phyloP scores from a whole-genome alignment of 2,113 vertebrate species.

The Eolophus roseicapilla region DNA sequence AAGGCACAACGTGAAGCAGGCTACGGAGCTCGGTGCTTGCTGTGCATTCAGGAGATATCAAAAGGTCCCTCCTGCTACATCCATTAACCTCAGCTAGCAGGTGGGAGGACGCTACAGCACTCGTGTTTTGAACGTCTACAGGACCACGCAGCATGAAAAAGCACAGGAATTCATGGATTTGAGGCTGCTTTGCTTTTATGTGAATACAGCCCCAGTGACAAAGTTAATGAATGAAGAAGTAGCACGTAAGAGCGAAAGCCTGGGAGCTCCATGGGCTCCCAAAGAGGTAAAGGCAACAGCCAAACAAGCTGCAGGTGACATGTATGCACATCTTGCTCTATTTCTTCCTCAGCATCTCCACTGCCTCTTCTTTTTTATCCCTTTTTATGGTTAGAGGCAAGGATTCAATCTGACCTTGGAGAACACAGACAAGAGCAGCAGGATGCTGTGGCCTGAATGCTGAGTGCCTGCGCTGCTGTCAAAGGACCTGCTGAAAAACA shows the following conservation, averaged over 20 bases:
- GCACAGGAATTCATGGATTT: neutral
- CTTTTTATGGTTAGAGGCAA: slow-evolving; percentile 2
- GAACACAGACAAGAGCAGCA: neutral
- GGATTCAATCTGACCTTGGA: slow-evolving; percentile 1
- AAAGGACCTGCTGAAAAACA: neutral
- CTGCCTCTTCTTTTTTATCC: neutral
- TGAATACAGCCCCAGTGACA: neutral
- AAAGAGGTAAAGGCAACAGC: neutral
- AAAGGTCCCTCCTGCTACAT: neutral
- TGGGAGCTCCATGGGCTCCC: neutral
- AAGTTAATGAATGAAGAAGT: neutral
- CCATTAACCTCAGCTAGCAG: slow-evolving; percentile 1
- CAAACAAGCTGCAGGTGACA: neutral
- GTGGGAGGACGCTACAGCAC: neutral
- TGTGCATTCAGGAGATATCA: neutral
- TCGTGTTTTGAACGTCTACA: accelerated
- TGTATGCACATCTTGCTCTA: neutral
- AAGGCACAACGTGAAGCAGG: neutral
- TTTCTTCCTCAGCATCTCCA: neutral
- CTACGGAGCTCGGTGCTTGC: neutral
- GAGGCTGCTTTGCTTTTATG: neutral
- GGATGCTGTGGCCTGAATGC: neutral
- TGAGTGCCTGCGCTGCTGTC: neutral
- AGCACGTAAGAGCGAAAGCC: neutral
- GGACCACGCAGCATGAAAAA: neutral